phyloP scores from a whole-genome alignment of 2,888 invertebrate genomes.

The Nudaria mundana region DNA sequence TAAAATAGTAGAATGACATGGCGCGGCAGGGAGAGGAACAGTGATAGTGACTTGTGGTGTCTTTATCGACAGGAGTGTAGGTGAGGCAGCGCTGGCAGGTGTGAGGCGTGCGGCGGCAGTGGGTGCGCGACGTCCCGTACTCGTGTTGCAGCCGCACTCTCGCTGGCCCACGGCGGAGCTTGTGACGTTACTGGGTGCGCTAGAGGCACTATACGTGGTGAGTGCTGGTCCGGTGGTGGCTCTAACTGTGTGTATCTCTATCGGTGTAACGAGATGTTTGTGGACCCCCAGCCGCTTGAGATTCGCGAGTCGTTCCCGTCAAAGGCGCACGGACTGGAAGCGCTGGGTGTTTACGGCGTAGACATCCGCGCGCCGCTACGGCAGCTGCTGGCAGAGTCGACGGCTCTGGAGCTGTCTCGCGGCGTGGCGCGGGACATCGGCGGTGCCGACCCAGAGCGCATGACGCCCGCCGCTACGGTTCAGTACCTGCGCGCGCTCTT shows the following conservation, averaged over 20 bases:
- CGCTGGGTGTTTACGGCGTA: conserved; percentile 83
- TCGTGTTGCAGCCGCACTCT: conserved; percentile 83
- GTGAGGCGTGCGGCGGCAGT: conserved; percentile 88
- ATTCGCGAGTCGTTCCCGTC: conserved; percentile 86
- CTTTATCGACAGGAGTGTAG: conserved; percentile 24
- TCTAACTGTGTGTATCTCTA: not conserved
- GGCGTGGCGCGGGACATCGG: conserved; percentile 83
- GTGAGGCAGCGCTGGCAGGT: conserved; percentile 86
- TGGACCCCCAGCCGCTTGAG: conserved; percentile 86
- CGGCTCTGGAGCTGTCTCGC: conserved; percentile 86
- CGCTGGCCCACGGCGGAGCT: conserved; percentile 86
- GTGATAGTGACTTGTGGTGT: not conserved
- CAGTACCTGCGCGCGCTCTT: conserved; percentile 81
- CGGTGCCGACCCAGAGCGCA: conserved; percentile 94
- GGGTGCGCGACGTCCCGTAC: conserved; percentile 86
- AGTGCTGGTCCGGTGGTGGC: conserved; percentile 46
- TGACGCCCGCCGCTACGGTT: conserved; percentile 90
- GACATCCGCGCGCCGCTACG: conserved; percentile 72
- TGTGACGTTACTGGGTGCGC: conserved; percentile 90
- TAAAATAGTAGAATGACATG: too few species aligned
- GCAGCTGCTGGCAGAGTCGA: conserved; percentile 81
- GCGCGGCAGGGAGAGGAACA: too few species aligned
- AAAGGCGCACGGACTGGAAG: conserved; percentile 79
- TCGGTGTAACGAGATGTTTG: not conserved
- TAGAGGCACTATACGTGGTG: conserved; percentile 93